Evolutionary conservation across 2,797 vertebrate species (phyloP).

Genomic region (Artibeus lituratus): DNA sequence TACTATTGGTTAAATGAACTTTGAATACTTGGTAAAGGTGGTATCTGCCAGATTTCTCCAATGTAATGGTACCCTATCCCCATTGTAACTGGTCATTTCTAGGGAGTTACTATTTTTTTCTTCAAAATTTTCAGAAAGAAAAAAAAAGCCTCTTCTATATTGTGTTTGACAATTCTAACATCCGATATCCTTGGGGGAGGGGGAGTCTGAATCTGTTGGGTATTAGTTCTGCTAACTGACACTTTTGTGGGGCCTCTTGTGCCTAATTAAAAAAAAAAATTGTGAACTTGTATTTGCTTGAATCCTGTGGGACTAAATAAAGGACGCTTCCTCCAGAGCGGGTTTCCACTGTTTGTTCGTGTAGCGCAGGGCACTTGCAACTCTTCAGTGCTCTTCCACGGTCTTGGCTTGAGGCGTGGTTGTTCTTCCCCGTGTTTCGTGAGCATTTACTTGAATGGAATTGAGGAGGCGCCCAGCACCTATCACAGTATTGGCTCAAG

Average conservation of each 20-base stretch:
- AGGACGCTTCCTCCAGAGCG: not conserved
- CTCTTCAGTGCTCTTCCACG: not conserved
- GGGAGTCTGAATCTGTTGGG: not conserved
- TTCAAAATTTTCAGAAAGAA: not conserved
- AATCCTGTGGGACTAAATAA: not conserved
- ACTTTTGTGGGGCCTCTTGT: not conserved
- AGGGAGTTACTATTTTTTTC: not conserved
- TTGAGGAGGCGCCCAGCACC: not conserved
- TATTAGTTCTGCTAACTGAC: not conserved
- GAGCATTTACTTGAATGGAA: not conserved
- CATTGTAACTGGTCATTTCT: not conserved
- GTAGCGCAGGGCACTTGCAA: not conserved
- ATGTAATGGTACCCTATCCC: not conserved
- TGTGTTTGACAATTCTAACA: not conserved
- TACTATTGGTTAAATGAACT: not conserved
- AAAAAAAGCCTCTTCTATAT: not conserved
- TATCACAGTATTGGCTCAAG: not conserved
- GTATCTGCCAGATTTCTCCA: not conserved
- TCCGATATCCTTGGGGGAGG: not conserved
- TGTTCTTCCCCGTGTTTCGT: not conserved
- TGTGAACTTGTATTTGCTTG: not conserved
- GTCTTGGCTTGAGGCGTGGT: not conserved
- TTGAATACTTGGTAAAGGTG: not conserved
- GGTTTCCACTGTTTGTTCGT: not conserved
- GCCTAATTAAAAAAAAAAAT: not conserved